Evolutionary conservation across 2,797 vertebrate species (phyloP).

Genomic region (Cossypha niveicapilla): DNA sequence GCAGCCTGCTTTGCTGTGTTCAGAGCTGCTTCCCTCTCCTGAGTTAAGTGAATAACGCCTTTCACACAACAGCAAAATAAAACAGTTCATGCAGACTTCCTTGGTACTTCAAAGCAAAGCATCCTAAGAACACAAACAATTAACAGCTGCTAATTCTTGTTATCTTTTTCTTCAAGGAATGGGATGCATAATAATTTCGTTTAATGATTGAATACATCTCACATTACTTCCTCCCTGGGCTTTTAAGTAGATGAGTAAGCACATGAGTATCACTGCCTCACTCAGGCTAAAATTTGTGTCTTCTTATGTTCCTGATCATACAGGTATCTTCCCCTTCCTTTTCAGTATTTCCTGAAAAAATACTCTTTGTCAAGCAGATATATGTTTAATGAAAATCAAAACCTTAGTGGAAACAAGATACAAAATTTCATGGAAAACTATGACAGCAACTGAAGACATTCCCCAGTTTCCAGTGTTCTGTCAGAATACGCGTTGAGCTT

Average conservation of each 20-base stretch:
- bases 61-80: not conserved
- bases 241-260: not conserved
- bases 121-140: not conserved
- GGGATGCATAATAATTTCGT: not conserved
- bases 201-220: not conserved
- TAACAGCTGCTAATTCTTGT: not conserved
- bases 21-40: not conserved
- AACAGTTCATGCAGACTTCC: not conserved
- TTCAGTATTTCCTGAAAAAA: not conserved
- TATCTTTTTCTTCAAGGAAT: not conserved
- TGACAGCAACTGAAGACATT: not conserved
- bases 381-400: not conserved
- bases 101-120: not conserved
- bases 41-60: not conserved
- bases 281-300: not conserved
- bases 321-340: not conserved
- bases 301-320: not conserved
- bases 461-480: not conserved
- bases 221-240: not conserved
- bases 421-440: not conserved
- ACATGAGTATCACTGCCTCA: not conserved
- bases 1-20: not conserved
- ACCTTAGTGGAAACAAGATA: not conserved
- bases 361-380: not conserved
- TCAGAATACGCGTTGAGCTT: not conserved